Evolutionary conservation across 2,888 invertebrate species (phyloP), one percentile per base, ranked within the genome.

Genomic region (Diachrysia chrysitis): DNA sequence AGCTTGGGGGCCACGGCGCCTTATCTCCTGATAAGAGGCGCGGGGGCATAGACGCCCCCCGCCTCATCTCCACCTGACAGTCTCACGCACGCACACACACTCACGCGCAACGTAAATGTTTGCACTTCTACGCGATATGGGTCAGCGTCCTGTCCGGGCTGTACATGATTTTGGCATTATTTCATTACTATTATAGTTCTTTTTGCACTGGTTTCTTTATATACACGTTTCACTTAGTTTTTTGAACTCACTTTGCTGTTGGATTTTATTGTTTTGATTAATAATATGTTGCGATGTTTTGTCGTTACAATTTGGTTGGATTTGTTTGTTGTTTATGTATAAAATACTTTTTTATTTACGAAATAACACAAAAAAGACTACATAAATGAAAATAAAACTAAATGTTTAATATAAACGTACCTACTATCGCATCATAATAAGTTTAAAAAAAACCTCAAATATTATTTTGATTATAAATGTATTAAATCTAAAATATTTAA

Each of bases 1-100:
- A 81, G 89, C 89, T 86, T 87, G 81, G 88, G 83, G 83, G 90
- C 92, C 91, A 90, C 93, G 90, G 90, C 89, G 91, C 92, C 94
- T 93, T 94, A 95, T 94, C 95, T 92, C 84, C 88, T 92, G 95
- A 95, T 95, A 95, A 94, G 92, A 92, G 92, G 94, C 94, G 94
- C 93, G 94, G 93, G 93, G 94, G 92, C 92, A 90, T 88, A 82
- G 89, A 88, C 91, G 91, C 93, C 92, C 93, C 94, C 91, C 94
- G 92, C 94, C 92, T 92, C 94, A 95, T 94, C 89, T 90, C 93
- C 93, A 92, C 93, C 92, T 93, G 92, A 92, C 94, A 90, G 91
- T 90, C 83, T 89, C 89, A 88, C 90, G 78, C 86, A 79, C 74
- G 72, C 88, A 78, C 89, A 84, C 89, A 89, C 88, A 87, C 86